Evolutionary conservation across 2,888 invertebrate species (phyloP), one percentile per base, ranked within the genome.

Genomic region (Didymodactylos carnosus): DNA sequence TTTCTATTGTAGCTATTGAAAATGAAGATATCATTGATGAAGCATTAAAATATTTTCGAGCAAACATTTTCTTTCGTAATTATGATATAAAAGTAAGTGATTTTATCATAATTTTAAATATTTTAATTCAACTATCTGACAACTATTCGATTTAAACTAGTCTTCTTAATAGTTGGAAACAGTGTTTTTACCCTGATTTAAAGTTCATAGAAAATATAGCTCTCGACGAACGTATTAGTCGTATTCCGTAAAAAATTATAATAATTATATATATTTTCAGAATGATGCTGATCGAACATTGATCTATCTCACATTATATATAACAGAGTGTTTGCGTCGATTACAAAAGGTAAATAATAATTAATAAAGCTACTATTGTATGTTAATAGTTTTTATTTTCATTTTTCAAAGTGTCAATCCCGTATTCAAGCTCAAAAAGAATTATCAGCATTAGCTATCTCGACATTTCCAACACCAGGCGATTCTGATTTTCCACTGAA

Each of bases 21-120:
- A 90, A 90, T 69, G 86, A 87, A 78, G 98, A 98, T 84, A 91
- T 98, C 77, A 90, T 98, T 78, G 98, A 99, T 84, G 98, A 98
- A 86, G 92, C 95, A 72, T 86, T 99, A 43, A 91, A 90, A 81
- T 98, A 88, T 84, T 99, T 99, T 84, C 97, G 94, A 86, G 95
- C 98, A 1, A 98, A 98, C 85, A 94, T 98, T 0, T 98, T 98
- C 85, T 99, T 98, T 83, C 88, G 95, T 78, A 95, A 94, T 43
- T 98, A 95, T 84, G 97, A 98, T 86, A 94, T 98, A 76, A 95
- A 95, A 88, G 92, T 62, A 13, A 62, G 62, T 62, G 8, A 23
- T 23, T 3, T 23, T 2, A 3, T 23, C 19, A 19, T 25, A 49
- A 19, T 43, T 43, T 4, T 3, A 23, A 25, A 23, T 19, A 49